phyloP scores from a whole-genome alignment of 2,888 invertebrate species.

The Aquatica leii region DNA sequence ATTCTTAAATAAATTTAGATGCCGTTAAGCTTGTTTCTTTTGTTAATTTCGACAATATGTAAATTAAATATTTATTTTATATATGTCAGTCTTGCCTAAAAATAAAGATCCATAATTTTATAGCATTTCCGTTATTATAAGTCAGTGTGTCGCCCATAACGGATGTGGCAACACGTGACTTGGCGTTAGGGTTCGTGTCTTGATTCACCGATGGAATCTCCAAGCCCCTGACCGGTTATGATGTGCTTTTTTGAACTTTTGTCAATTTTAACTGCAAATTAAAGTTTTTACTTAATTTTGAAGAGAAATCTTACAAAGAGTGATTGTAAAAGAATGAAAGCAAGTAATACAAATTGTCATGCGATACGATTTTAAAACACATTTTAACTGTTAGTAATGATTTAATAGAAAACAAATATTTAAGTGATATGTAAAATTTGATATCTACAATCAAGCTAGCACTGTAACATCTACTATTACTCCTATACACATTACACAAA shows the following conservation, averaged over 20 bases:
- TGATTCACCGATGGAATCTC: conserved; percentile 49
- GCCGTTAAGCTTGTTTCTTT: too few relatives aligned
- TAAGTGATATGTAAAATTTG: too few relatives aligned
- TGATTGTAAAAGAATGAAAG: conserved; percentile 2
- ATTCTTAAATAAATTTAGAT: too few relatives aligned
- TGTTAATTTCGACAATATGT: too few relatives aligned
- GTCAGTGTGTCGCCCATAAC: conserved; percentile 59
- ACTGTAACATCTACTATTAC: too few relatives aligned
- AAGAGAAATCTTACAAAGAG: conserved; percentile 1
- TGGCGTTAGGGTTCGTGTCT: conserved; percentile 53
- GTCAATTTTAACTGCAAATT: conserved; percentile 6
- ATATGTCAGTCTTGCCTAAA: conserved; percentile 10
- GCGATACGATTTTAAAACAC: conserved; percentile 1
- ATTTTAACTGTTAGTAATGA: too few relatives aligned
- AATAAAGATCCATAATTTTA: conserved; percentile 16
- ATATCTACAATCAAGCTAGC: too few relatives aligned
- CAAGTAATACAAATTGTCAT: background rate
- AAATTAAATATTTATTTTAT: background rate
- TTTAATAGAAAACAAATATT: too few relatives aligned
- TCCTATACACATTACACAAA: too few relatives aligned
- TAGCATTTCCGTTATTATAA: conserved; percentile 58
- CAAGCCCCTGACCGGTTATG: conserved; percentile 35
- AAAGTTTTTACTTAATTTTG: background rate
- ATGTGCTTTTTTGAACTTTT: conserved; percentile 21
- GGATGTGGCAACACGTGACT: conserved; percentile 58